Conservation (phyloP, 2,888 invertebrate genomes). For the Acronicta aceris region DNA sequence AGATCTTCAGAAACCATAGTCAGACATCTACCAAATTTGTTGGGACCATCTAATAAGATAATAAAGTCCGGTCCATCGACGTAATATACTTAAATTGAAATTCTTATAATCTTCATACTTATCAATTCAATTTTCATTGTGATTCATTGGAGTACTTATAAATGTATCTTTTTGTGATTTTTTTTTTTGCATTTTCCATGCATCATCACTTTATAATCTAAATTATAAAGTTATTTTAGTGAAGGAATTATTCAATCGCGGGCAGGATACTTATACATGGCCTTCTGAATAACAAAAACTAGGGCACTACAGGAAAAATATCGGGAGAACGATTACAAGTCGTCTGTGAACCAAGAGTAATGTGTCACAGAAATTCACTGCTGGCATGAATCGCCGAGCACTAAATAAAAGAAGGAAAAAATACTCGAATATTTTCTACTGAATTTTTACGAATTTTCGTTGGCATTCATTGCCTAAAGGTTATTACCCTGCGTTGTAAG, state of each 20-base stretch:
- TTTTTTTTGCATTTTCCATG: too few relatives aligned
- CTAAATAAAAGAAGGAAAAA: constrained; percentile 57
- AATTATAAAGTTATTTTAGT: too few relatives aligned
- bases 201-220: too few relatives aligned
- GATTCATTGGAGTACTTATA: too few relatives aligned
- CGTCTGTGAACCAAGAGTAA: constrained; percentile 54
- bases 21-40: too few relatives aligned
- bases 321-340: constrained; percentile 53
- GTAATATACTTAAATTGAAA: constrained; percentile 7
- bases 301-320: constrained; percentile 52
- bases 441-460: constrained; percentile 54
- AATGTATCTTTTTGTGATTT: too few relatives aligned
- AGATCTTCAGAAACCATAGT: too few relatives aligned
- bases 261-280: constrained; percentile 40
- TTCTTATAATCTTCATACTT: too few relatives aligned
- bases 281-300: constrained; percentile 50
- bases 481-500: constrained; percentile 54
- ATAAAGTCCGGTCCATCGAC: background rate
- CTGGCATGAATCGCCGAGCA: constrained; percentile 55
- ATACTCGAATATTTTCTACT: constrained; percentile 51
- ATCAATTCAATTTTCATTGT: too few relatives aligned
- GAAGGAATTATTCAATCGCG: too few relatives aligned
- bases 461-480: constrained; percentile 52
- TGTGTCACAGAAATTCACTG: constrained; percentile 59
- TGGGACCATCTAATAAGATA: too few relatives aligned